Conservation (phyloP, 2,113 vertebrate species). For the Notarius quadriscutis region DNA sequence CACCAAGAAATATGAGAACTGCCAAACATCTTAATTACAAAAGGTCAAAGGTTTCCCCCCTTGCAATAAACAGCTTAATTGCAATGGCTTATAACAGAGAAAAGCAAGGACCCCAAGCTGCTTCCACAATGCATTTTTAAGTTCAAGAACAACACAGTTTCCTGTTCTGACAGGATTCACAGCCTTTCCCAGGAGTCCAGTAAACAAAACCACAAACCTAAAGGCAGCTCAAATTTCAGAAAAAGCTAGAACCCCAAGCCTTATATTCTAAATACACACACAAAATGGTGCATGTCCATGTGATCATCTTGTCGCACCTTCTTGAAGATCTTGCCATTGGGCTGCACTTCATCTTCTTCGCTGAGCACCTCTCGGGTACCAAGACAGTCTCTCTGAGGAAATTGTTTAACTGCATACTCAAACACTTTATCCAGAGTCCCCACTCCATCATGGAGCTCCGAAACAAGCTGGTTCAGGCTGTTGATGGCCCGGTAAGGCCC, state of each 20-base stretch:
- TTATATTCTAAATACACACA: not conserved
- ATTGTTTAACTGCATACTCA: conserved; percentile 80
- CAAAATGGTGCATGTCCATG: not conserved
- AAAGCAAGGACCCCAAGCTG: not conserved
- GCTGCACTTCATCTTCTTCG: conserved; percentile 95
- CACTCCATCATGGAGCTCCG: conserved; percentile 81
- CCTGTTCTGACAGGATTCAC: not conserved
- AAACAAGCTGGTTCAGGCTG: conserved; percentile 79
- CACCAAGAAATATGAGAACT: not conserved
- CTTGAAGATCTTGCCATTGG: conserved; percentile 95
- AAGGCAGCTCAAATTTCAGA: not conserved
- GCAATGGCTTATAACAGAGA: not conserved
- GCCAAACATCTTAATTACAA: not conserved
- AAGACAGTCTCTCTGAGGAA: conserved; percentile 83
- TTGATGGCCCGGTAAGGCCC: conserved; percentile 85
- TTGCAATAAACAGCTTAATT: not conserved
- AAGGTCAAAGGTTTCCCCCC: not conserved
- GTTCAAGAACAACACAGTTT: not conserved
- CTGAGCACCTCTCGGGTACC: conserved; percentile 92
- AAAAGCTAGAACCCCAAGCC: not conserved
- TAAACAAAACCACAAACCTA: not conserved
- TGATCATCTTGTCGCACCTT: conserved; percentile 77
- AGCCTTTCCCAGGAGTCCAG: not conserved
- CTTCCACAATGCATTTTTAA: not conserved
- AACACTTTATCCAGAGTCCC: conserved; percentile 94